phyloP scores from a whole-genome alignment of 2,797 vertebrate genomes.

The Anniella stebbinsi region DNA sequence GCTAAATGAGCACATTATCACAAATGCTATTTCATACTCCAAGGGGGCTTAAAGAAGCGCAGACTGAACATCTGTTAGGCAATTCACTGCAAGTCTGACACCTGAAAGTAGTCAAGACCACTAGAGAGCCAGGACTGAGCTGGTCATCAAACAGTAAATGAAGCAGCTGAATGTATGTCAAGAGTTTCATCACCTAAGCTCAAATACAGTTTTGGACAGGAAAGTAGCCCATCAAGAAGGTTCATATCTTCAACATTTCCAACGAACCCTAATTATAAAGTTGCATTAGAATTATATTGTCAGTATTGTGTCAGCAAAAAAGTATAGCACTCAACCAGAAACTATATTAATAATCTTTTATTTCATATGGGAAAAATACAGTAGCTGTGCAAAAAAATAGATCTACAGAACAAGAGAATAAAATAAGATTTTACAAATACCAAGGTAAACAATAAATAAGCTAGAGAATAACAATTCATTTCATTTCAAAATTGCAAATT shows the following conservation, averaged over 20 bases:
- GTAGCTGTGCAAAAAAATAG: constrained; percentile 99
- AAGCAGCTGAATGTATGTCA: neutral
- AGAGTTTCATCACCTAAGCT: neutral
- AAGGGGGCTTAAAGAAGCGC: neutral
- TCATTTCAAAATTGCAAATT: constrained; percentile 76
- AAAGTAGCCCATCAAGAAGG: neutral
- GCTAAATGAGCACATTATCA: neutral
- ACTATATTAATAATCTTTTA: constrained; percentile 80
- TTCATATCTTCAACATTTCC: neutral
- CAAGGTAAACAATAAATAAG: constrained; percentile 98
- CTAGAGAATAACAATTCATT: constrained; percentile 84
- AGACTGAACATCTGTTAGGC: neutral
- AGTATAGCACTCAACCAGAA: constrained; percentile 51
- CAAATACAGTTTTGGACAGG: neutral
- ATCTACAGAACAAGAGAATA: constrained; percentile 90
- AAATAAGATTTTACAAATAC: constrained; percentile 90
- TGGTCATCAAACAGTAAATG: neutral
- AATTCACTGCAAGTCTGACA: neutral
- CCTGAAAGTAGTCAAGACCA: neutral
- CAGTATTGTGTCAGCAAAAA: neutral
- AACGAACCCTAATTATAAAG: neutral
- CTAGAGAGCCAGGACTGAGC: neutral
- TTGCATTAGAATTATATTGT: neutral
- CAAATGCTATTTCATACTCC: neutral
- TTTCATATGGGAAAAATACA: constrained; percentile 85